Evolutionary conservation across 92 coral and sea anemone species (phyloP).

Genomic region (Zoanthus gigantus): DNA sequence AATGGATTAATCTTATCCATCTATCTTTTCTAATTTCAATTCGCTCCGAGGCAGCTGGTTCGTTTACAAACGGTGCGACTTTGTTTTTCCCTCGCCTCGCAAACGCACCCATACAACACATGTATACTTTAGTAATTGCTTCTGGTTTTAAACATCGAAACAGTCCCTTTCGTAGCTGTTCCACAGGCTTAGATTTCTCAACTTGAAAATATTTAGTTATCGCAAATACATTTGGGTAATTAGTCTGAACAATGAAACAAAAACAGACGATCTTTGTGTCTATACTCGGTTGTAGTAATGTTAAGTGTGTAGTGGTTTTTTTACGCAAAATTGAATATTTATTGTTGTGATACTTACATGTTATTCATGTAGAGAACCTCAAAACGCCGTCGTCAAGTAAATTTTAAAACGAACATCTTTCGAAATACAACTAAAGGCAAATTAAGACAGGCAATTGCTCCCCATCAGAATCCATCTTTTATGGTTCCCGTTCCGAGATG

Average conservation of each 20-base stretch:
- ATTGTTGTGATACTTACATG: background rate
- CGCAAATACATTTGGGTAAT: background rate
- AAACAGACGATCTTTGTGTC: background rate
- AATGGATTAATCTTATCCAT: slow-evolving; percentile 5
- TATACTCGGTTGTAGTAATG: no score
- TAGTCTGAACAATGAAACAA: background rate
- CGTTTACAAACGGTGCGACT: slow-evolving; percentile 71
- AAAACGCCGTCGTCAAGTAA: background rate
- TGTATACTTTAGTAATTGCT: background rate
- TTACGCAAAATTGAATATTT: background rate
- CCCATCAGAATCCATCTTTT: background rate
- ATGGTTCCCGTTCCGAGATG: background rate
- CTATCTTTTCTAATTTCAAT: slow-evolving; percentile 76
- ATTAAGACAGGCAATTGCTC: background rate
- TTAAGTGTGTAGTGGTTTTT: background rate
- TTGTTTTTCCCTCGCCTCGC: slow-evolving; percentile 60
- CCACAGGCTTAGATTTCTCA: background rate
- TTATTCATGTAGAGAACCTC: background rate
- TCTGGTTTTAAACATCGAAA: background rate
- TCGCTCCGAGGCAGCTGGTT: slow-evolving; percentile 60
- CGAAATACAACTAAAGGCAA: background rate
- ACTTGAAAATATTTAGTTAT: background rate
- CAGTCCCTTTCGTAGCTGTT: background rate
- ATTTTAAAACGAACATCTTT: background rate
- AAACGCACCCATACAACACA: slow-evolving; percentile 38